phyloP scores from a whole-genome alignment of 1,140 invertebrate species.

The Saccostrea cuccullata region DNA sequence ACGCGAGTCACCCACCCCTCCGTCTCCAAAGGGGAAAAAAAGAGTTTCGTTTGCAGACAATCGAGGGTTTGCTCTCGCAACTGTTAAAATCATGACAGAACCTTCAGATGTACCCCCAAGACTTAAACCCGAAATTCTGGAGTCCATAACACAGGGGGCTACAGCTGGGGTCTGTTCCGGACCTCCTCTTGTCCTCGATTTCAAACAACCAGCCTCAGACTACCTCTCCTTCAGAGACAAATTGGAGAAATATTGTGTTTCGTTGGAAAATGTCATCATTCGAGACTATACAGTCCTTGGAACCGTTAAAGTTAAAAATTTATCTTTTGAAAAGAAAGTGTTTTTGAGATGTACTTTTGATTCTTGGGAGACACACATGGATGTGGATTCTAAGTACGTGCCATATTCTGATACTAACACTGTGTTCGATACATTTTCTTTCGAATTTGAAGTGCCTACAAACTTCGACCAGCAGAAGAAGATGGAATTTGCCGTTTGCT shows the following conservation, averaged over 20 bases:
- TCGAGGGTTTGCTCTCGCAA: conserved; percentile 90
- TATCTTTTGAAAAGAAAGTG: conserved; percentile 92
- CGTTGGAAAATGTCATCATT: conserved; percentile 95
- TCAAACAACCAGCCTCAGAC: conserved; percentile 94
- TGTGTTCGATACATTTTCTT: conserved; percentile 94
- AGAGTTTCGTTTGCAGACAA: conserved; percentile 96
- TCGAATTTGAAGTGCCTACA: conserved; percentile 88
- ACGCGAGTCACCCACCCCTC: conserved; percentile 59
- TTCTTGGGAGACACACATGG: conserved; percentile 88
- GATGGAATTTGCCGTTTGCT: conserved; percentile 96
- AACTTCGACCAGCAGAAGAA: conserved; percentile 69
- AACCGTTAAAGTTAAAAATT: conserved; percentile 95
- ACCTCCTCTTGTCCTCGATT: conserved; percentile 81
- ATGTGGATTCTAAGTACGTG: conserved; percentile 87
- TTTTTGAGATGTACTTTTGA: conserved; percentile 88
- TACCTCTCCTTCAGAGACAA: conserved; percentile 92
- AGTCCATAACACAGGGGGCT: conserved; percentile 66
- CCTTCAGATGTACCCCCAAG: conserved; percentile 92
- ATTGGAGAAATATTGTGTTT: conserved; percentile 89
- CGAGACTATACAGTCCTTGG: conserved; percentile 90
- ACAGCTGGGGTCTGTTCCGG: conserved; percentile 67
- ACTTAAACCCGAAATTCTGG: conserved; percentile 68
- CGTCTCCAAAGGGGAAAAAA: conserved; percentile 83
- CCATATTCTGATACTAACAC: conserved; percentile 73
- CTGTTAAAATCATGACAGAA: conserved; percentile 92